Conservation (phyloP, 2,113 vertebrate species). For the Platysternon megacephalum region DNA sequence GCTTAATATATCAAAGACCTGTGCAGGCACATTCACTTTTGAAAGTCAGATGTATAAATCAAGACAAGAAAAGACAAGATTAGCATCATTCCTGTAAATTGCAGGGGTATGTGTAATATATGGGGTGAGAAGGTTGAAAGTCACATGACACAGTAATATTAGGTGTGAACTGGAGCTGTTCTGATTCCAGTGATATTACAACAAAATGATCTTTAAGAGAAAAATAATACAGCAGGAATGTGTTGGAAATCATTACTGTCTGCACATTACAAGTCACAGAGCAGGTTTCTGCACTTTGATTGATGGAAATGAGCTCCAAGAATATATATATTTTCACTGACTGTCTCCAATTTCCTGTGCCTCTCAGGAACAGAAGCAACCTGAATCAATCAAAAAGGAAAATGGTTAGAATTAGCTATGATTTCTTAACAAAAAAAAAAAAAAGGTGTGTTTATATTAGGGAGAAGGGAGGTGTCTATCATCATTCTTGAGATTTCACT, state of each 20-base stretch:
- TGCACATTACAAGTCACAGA: conserved; percentile 51
- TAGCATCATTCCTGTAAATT: conserved; percentile 37
- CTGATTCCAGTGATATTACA: conserved; percentile 47
- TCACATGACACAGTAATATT: background rate
- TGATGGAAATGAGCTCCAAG: conserved; percentile 41
- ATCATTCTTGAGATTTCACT: conserved; percentile 2
- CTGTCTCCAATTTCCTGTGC: conserved; percentile 20
- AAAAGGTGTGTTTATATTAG: background rate
- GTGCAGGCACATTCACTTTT: conserved; percentile 36
- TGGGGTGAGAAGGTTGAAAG: conserved; percentile 34
- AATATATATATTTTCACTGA: background rate
- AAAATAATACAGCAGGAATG: conserved; percentile 41
- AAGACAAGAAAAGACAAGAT: conserved; percentile 46
- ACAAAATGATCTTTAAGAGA: background rate
- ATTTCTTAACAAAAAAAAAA: background rate
- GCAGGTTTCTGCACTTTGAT: conserved; percentile 42
- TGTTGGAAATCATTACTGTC: conserved; percentile 55
- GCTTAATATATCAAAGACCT: conserved; percentile 50
- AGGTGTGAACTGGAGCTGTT: conserved; percentile 16
- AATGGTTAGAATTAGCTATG: conserved; percentile 10
- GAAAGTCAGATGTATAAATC: conserved; percentile 36
- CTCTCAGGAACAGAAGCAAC: conserved; percentile 47
- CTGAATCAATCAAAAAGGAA: conserved; percentile 34
- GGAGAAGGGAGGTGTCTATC: background rate
- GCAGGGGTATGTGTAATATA: conserved; percentile 20